phyloP scores from a whole-genome alignment of 2,113 vertebrate genomes.

The Ornithorhynchus anatinus region DNA sequence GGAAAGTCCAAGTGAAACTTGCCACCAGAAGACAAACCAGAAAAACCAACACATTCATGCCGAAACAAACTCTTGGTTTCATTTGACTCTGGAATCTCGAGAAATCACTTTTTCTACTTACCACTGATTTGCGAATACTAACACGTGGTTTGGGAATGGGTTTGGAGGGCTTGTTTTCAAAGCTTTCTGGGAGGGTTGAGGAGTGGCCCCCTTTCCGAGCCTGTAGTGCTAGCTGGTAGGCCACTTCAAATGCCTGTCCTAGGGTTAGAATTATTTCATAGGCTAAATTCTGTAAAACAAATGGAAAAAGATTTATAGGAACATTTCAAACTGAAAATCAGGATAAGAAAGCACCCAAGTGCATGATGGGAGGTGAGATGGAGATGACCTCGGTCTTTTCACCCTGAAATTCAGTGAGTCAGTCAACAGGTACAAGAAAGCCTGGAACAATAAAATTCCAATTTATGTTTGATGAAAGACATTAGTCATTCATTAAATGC shows the following conservation, averaged over 20 bases:
- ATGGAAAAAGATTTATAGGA: neutral
- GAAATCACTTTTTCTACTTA: slow-evolving; percentile 71
- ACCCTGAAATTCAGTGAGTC: rapidly evolving
- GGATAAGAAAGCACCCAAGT: neutral
- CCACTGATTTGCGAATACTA: slow-evolving; percentile 97
- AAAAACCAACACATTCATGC: neutral
- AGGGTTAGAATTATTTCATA: slow-evolving; percentile 98
- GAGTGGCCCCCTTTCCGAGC: slow-evolving; percentile 96
- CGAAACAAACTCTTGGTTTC: too few species aligned
- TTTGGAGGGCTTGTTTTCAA: slow-evolving; percentile 96
- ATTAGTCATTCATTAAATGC: neutral
- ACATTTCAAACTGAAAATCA: neutral
- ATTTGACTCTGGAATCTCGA: neutral
- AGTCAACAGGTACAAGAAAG: too few species aligned
- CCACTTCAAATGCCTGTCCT: slow-evolving; percentile 98
- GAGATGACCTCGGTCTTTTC: neutral
- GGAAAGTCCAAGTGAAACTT: too few species aligned
- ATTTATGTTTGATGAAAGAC: neutral
- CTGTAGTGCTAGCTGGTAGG: slow-evolving; percentile 97
- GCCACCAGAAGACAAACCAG: too few species aligned
- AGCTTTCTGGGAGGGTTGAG: slow-evolving; percentile 96
- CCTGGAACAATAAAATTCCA: too few species aligned
- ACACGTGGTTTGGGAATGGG: slow-evolving; percentile 96
- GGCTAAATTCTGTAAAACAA: slow-evolving; percentile 89
- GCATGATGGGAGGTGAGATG: rapidly evolving